Percentiles rank a stretch among this genome's conserved stretches.
Evolutionary conservation across 2,888 invertebrate species (phyloP).

Genomic region (Drosophila paranaensis): DNA sequence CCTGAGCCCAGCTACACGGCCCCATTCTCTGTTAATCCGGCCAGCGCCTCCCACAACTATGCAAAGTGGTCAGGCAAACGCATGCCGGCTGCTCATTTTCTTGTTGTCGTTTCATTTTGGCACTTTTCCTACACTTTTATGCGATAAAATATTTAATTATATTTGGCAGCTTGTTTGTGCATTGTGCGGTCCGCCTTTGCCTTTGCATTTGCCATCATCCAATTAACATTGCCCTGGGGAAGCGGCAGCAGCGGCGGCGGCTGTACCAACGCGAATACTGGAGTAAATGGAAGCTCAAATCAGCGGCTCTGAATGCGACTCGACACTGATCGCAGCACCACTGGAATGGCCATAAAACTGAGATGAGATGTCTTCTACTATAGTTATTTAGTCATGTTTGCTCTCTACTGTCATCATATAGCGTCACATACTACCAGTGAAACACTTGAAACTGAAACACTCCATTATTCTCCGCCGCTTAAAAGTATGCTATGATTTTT

Average conservation of each 20-base stretch:
- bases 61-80: slow-evolving; percentile 57
- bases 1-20: slow-evolving; percentile 44
- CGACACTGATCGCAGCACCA: not conserved
- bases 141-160: slow-evolving; percentile 81
- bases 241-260: not conserved
- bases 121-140: slow-evolving; percentile 73
- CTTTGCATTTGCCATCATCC: slow-evolving; percentile 36
- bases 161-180: slow-evolving; percentile 77
- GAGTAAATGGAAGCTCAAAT: not conserved
- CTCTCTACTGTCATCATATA: no score
- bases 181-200: slow-evolving; percentile 62
- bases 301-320: not conserved
- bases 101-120: slow-evolving; percentile 77
- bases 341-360: no score
- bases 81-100: slow-evolving; percentile 75
- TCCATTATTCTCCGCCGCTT: slow-evolving; percentile 26
- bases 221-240: slow-evolving; percentile 62
- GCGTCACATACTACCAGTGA: no score
- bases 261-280: not conserved
- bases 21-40: slow-evolving; percentile 11
- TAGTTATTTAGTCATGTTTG: no score
- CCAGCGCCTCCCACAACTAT: slow-evolving; percentile 8
- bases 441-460: not conserved
- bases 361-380: no score
- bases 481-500: slow-evolving; percentile 23